These are phyloP conservation scores for Xylocopa sonorina DNA, from an alignment of 1,140 invertebrate genomes.

Conservation along the genomic window DNA sequence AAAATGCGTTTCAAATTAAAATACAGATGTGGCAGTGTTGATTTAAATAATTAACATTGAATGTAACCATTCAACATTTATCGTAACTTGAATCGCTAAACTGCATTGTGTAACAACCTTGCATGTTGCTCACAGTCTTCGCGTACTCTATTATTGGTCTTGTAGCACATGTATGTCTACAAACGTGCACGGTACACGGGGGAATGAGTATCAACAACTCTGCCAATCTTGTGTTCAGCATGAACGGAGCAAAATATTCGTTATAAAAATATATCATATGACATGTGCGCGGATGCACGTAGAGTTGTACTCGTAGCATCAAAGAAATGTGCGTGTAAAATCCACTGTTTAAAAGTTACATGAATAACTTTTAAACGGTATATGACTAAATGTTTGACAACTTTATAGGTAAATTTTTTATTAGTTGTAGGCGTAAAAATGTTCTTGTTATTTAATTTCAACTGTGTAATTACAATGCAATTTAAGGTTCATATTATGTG, in stretches of 20 bases:
- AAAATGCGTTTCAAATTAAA: conserved; percentile 36
- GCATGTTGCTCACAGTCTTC: conserved; percentile 55
- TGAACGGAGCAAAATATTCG: conserved; percentile 31
- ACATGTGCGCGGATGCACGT: conserved; percentile 12
- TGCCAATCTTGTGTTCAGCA: conserved; percentile 61
- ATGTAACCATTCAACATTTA: conserved; percentile 20
- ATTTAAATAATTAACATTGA: conserved; percentile 47
- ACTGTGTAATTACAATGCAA: conserved; percentile 1
- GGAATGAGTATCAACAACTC: conserved; percentile 56
- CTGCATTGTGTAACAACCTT: conserved; percentile 30
- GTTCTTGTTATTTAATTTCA: conserved; percentile 33
- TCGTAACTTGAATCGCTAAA: conserved; percentile 34
- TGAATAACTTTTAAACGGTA: conserved; percentile 18
- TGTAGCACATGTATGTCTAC: conserved; percentile 21
- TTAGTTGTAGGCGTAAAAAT: conserved; percentile 3
- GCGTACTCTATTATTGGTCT: conserved; percentile 34
- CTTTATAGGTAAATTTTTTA: conserved; percentile 1
- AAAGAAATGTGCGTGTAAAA: conserved; percentile 6
- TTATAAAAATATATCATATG: conserved; percentile 24
- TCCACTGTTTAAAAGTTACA: conserved; percentile 24
- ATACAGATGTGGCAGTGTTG: conserved; percentile 10
- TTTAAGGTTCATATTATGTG: background rate
- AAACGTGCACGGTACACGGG: conserved; percentile 19
- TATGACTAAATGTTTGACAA: background rate
- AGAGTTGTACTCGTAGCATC: conserved; percentile 11